Conservation (phyloP, 2,888 invertebrate genomes). For the Acanthacorydalis orientalis region DNA sequence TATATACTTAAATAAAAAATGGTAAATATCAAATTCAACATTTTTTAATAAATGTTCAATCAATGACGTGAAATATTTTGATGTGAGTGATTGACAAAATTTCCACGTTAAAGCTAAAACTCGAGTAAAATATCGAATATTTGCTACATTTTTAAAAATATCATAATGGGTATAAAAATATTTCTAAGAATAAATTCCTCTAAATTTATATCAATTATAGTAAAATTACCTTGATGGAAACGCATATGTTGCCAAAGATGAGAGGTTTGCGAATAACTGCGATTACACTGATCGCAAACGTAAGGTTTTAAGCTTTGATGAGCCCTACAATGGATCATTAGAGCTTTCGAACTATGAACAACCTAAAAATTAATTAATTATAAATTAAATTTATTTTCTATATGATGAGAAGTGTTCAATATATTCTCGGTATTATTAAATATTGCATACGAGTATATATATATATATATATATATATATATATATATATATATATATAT, state of each 20-base stretch:
- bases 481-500: not conserved
- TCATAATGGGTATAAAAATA: no score
- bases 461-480: not conserved
- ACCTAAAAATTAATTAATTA: conserved; percentile 15
- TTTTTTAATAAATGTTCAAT: no score
- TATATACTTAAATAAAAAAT: no score
- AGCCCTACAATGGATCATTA: conserved; percentile 24
- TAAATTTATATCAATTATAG: not conserved
- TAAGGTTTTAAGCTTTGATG: conserved; percentile 30
- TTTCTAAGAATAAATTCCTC: no score
- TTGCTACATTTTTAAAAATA: no score
- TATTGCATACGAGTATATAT: not conserved
- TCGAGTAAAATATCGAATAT: no score
- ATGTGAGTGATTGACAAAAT: no score
- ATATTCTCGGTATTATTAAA: no score
- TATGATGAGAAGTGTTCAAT: no score
- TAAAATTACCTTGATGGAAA: conserved; percentile 37
- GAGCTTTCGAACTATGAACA: conserved; percentile 24
- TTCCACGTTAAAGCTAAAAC: no score
- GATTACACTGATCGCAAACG: conserved; percentile 43
- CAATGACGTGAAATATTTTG: no score
- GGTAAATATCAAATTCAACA: no score
- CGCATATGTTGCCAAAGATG: conserved; percentile 48
- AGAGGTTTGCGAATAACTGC: conserved; percentile 42
- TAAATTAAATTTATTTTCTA: not conserved